phyloP scores from a whole-genome alignment of 2,888 invertebrate species.

The Buathra laborator region DNA sequence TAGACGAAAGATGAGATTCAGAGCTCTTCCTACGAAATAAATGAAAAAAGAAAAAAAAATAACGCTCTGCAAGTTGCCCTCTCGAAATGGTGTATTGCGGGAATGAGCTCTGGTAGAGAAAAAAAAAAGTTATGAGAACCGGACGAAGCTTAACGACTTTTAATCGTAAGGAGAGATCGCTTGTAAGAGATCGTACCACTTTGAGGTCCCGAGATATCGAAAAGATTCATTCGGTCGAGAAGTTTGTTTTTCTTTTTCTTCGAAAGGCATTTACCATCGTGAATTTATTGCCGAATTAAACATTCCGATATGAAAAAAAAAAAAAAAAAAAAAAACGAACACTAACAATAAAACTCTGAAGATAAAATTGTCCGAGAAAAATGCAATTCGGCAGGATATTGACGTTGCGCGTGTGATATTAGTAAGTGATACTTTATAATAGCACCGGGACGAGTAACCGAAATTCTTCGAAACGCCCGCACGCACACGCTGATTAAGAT shows the following conservation, averaged over 20 bases:
- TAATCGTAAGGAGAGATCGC: slow-evolving; percentile 57
- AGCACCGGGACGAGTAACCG: slow-evolving; percentile 43
- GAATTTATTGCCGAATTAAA: slow-evolving; percentile 24
- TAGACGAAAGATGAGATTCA: background rate
- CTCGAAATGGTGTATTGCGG: slow-evolving; percentile 11
- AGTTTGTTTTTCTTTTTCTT: slow-evolving; percentile 37
- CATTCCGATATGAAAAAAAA: slow-evolving; percentile 24
- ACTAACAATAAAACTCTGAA: slow-evolving; percentile 3
- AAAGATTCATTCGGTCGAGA: slow-evolving; percentile 38
- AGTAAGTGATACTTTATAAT: slow-evolving; percentile 73
- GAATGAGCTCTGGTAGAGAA: slow-evolving; percentile 30
- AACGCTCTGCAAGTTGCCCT: slow-evolving; percentile 33
- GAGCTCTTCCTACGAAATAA: slow-evolving; percentile 42
- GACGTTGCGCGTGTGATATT: slow-evolving; percentile 76
- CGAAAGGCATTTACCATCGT: slow-evolving; percentile 18
- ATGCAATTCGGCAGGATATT: slow-evolving; percentile 50
- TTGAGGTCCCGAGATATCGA: slow-evolving; percentile 60
- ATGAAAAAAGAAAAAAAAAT: slow-evolving; percentile 53
- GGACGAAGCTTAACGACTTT: slow-evolving; percentile 61
- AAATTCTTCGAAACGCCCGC: slow-evolving; percentile 62
- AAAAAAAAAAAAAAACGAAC: slow-evolving; percentile 2
- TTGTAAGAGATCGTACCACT: slow-evolving; percentile 64
- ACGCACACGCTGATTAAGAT: slow-evolving; percentile 69
- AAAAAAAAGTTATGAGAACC: slow-evolving; percentile 16
- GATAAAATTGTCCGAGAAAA: slow-evolving; percentile 36